A percentile compares a stretch with the other conserved stretches of the same genome.
Conservation (phyloP, 1,140 invertebrate genomes). For the Lordiphosa mommai region DNA sequence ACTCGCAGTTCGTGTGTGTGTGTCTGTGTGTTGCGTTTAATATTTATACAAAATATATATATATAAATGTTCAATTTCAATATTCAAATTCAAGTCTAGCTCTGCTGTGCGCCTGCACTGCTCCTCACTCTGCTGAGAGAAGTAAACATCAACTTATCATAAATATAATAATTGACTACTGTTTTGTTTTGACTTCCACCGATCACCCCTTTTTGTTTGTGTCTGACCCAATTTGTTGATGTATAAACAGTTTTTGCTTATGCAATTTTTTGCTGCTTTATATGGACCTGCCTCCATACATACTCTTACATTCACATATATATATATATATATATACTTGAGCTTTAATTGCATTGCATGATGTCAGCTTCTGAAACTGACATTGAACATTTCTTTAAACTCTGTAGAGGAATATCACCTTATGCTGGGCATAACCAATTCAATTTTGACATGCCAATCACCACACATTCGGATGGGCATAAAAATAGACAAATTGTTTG, state of each 20-base stretch:
- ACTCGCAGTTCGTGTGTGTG: constrained; percentile 38
- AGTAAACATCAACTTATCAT: constrained; percentile 15
- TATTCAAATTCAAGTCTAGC: constrained; percentile 56
- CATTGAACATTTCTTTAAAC: constrained; percentile 35
- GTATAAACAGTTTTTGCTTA: constrained; percentile 36
- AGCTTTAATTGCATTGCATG: constrained; percentile 28
- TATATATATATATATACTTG: background rate
- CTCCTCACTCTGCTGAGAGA: constrained; percentile 26
- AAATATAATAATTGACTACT: constrained; percentile 8
- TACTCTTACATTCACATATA: background rate
- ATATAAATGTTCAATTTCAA: constrained; percentile 59
- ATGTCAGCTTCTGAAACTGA: constrained; percentile 53
- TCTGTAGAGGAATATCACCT: background rate
- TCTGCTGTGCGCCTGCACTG: constrained; percentile 55
- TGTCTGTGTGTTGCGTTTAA: constrained; percentile 37
- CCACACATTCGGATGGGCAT: background rate
- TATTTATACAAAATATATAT: constrained; percentile 75
- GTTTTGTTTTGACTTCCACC: constrained; percentile 39
- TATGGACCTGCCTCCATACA: constrained; percentile 7
- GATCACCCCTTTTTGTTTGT: constrained; percentile 5
- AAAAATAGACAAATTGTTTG: too few species aligned
- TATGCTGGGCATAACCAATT: background rate
- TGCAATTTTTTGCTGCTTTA: constrained; percentile 22
- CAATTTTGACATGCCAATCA: constrained; percentile 7
- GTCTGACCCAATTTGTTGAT: constrained; percentile 57